A percentile compares a stretch with the other conserved stretches of the same genome.
These are phyloP conservation scores for Drosophila repletoides DNA, from an alignment of 1,140 invertebrate species.

Conservation along the genomic window DNA sequence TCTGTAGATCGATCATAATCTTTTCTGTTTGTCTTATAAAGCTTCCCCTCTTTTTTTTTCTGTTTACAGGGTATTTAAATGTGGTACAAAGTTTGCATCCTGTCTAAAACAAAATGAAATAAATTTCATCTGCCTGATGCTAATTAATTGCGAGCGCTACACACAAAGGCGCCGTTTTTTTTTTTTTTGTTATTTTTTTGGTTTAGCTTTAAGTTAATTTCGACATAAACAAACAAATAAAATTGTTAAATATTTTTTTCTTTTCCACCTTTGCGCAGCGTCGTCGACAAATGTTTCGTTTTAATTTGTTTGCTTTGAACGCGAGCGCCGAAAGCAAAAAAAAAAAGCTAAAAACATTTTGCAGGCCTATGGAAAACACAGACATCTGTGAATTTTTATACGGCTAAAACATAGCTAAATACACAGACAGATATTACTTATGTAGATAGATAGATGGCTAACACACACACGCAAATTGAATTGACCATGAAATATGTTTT, in stretches of 20 bases:
- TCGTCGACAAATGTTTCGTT: constrained; percentile 19
- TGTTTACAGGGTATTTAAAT: background rate
- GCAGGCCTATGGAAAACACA: constrained; percentile 35
- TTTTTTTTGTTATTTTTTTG: constrained; percentile 1
- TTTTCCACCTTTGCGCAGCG: background rate
- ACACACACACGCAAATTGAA: constrained; percentile 30
- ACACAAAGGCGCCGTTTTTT: background rate
- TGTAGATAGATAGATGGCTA: background rate
- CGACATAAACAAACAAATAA: constrained; percentile 40
- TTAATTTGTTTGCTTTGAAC: constrained; percentile 26
- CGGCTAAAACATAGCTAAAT: constrained; percentile 19
- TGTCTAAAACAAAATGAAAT: constrained; percentile 15
- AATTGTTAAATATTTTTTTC: constrained; percentile 26
- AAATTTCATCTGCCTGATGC: constrained; percentile 14
- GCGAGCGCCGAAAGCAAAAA: background rate
- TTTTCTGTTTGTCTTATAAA: too few species aligned
- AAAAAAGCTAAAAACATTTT: constrained; percentile 26
- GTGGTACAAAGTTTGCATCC: background rate
- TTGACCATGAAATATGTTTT: constrained; percentile 42
- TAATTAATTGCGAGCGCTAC: constrained; percentile 28
- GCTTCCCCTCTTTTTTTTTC: background rate
- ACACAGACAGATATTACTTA: background rate
- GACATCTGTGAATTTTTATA: constrained; percentile 29
- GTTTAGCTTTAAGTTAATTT: constrained; percentile 26
- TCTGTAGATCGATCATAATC: too few species aligned